Conservation (phyloP, 2,797 vertebrate genomes). For the Austrolebias charrua region DNA sequence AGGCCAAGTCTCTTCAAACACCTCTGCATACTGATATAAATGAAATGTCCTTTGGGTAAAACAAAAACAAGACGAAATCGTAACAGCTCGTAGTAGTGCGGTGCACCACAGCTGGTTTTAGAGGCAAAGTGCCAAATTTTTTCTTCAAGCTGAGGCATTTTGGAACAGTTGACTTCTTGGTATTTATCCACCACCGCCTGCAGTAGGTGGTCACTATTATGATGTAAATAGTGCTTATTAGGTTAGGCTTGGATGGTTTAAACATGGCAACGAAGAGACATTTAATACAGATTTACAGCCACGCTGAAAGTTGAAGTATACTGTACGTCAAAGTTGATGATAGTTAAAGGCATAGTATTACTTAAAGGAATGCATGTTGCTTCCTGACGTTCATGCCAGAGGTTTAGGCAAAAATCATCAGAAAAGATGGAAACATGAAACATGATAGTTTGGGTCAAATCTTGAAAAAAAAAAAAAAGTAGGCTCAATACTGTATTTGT, state of each 20-base stretch:
- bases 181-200: slow-evolving; percentile 19
- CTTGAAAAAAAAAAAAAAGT: too few relatives aligned
- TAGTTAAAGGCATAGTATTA: neutral
- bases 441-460: too few relatives aligned
- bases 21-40: slow-evolving; percentile 1
- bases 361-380: too few relatives aligned
- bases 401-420: too few relatives aligned
- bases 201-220: slow-evolving; percentile 37
- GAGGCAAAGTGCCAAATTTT: slow-evolving; percentile 38
- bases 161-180: slow-evolving; percentile 27
- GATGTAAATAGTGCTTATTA: slow-evolving; percentile 23
- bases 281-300: neutral
- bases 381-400: too few relatives aligned
- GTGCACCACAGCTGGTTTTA: slow-evolving; percentile 49
- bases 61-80: neutral
- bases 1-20: slow-evolving; percentile 2
- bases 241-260: slow-evolving; percentile 1
- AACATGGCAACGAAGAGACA: neutral
- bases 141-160: slow-evolving; percentile 11
- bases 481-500: too few relatives aligned
- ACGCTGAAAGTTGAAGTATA: neutral
- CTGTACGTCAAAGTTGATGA: neutral
- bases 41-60: slow-evolving; percentile 2
- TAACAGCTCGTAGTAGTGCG: slow-evolving; percentile 4
- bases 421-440: too few relatives aligned